Conservation (phyloP, 2,113 vertebrate genomes). For the Stegastes partitus region DNA sequence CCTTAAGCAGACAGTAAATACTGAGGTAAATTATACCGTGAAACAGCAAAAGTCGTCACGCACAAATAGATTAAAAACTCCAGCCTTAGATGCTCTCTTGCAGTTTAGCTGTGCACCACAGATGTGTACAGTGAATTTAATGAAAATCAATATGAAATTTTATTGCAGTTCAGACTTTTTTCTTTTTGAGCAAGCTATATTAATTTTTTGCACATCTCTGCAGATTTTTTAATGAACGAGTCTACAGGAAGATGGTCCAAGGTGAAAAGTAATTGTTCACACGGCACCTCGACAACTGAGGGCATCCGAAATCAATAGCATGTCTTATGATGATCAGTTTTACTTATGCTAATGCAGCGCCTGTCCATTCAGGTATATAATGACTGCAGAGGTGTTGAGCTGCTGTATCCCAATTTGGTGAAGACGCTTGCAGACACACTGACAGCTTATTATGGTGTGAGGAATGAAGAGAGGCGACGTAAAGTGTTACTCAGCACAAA, state of each 20-base stretch:
- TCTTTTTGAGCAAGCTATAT: background rate
- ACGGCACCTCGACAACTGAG: conserved; percentile 3
- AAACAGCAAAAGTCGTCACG: background rate
- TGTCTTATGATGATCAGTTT: conserved; percentile 43
- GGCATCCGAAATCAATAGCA: conserved; percentile 56
- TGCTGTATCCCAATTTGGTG: conserved; percentile 50
- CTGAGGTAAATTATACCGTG: no score
- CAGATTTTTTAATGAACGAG: conserved; percentile 23
- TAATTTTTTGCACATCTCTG: conserved; percentile 27
- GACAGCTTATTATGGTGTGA: conserved; percentile 73
- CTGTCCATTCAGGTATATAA: conserved; percentile 47
- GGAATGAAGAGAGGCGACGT: conserved; percentile 52
- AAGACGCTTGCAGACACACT: conserved; percentile 50
- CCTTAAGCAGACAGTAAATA: background rate
- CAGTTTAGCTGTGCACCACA: background rate
- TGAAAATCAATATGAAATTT: conserved; percentile 33
- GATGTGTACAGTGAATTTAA: background rate
- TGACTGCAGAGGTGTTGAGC: conserved; percentile 63
- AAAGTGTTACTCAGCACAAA: conserved; percentile 76
- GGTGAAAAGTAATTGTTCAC: conserved; percentile 57
- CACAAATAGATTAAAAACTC: background rate
- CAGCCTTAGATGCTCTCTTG: background rate
- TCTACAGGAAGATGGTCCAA: conserved; percentile 17
- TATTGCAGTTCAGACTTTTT: background rate
- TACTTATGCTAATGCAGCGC: conserved; percentile 47